Conservation (phyloP, 2,113 vertebrate species). For the Xiphophorus maculatus region DNA sequence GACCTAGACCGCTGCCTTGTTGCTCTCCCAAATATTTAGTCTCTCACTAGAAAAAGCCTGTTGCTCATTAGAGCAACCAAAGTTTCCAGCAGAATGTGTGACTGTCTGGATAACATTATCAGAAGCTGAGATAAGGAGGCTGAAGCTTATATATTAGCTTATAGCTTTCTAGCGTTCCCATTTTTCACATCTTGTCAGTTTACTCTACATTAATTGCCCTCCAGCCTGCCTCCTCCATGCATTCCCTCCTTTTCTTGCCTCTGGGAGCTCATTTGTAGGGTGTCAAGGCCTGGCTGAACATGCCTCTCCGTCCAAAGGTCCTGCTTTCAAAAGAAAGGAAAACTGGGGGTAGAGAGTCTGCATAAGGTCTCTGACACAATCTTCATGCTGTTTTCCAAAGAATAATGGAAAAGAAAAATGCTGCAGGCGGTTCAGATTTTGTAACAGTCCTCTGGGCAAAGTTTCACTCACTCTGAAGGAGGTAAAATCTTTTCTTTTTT, state of each 20-base stretch:
- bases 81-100: slow-evolving; percentile 28
- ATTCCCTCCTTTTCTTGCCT: slow-evolving; percentile 12
- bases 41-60: slow-evolving; percentile 57
- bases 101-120: not conserved
- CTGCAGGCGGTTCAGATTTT: not conserved
- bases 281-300: slow-evolving; percentile 27
- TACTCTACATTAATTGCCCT: slow-evolving; percentile 23
- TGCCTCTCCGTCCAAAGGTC: slow-evolving; percentile 51
- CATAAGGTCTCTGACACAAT: slow-evolving; percentile 16
- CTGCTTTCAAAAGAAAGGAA: slow-evolving; percentile 46
- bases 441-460: not conserved
- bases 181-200: slow-evolving; percentile 44
- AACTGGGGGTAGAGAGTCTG: slow-evolving; percentile 25
- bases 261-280: slow-evolving; percentile 35
- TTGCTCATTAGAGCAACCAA: slow-evolving; percentile 51
- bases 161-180: slow-evolving; percentile 35
- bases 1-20: slow-evolving; percentile 14
- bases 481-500: not conserved
- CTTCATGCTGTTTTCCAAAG: slow-evolving; percentile 51
- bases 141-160: slow-evolving; percentile 17
- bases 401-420: slow-evolving; percentile 16
- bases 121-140: slow-evolving; percentile 13
- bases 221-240: slow-evolving; percentile 8
- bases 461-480: not conserved
- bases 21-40: slow-evolving; percentile 15